These are phyloP conservation scores for Drosophila ercepeae DNA, from an alignment of 1,140 invertebrate genomes.

Conservation along the genomic window DNA sequence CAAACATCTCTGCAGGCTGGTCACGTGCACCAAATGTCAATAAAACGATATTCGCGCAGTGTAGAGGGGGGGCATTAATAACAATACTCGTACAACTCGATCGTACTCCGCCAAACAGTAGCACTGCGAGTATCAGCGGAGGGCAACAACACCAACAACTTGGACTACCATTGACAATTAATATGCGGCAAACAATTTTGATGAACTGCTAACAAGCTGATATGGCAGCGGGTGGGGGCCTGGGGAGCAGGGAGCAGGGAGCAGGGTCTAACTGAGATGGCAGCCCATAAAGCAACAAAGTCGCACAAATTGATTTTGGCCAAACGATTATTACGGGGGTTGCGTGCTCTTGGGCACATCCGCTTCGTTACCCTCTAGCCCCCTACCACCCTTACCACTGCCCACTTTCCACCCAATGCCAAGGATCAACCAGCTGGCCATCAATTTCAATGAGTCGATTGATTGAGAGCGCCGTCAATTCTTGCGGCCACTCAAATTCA, in stretches of 20 bases:
- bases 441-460: constrained; percentile 70
- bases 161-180: constrained; percentile 52
- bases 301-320: constrained; percentile 77
- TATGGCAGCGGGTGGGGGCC: not conserved
- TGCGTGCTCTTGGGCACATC: constrained; percentile 58
- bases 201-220: constrained; percentile 72
- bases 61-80: constrained; percentile 50
- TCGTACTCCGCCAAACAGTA: constrained; percentile 47
- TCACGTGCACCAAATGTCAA: constrained; percentile 75
- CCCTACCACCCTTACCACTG: not conserved
- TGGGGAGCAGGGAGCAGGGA: not conserved
- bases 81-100: constrained; percentile 57
- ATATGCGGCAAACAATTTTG: constrained; percentile 75
- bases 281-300: constrained; percentile 64
- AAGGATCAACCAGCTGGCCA: constrained; percentile 39
- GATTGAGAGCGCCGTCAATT: constrained; percentile 65
- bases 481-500: constrained; percentile 43
- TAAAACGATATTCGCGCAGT: constrained; percentile 60
- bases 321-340: constrained; percentile 53
- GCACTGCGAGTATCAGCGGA: not conserved
- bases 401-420: not conserved
- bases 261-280: constrained; percentile 2
- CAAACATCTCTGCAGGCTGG: constrained; percentile 53
- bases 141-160: constrained; percentile 18
- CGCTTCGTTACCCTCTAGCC: constrained; percentile 15